Percentiles rank a stretch among this genome's conserved stretches.
Evolutionary conservation across 2,888 invertebrate species (phyloP).

Genomic region (Trissolcus brochymenae): DNA sequence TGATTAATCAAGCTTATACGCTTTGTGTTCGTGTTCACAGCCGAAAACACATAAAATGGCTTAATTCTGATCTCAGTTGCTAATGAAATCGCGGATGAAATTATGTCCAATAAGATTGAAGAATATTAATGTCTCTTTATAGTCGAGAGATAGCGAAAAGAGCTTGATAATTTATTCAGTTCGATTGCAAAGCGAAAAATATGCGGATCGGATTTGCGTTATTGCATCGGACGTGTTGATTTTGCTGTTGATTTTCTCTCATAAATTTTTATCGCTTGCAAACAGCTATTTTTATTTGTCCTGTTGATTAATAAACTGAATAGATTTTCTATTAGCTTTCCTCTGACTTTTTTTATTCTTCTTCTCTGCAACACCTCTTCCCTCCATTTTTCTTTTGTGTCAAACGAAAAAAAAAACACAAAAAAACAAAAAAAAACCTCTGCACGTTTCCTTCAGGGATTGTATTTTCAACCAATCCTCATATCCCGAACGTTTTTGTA

Average conservation of each 20-base stretch:
- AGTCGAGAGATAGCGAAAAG: neutral
- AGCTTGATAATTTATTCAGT: neutral
- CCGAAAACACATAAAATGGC: constrained; percentile 3
- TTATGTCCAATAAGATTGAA: constrained; percentile 1
- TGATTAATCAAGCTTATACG: constrained; percentile 1
- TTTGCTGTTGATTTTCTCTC: too few species aligned
- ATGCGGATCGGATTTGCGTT: neutral
- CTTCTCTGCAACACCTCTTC: neutral
- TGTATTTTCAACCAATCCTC: neutral
- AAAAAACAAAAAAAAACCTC: too few species aligned
- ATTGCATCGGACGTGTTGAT: neutral
- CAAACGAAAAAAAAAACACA: too few species aligned
- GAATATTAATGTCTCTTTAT: neutral
- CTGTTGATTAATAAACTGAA: neutral
- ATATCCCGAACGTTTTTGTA: constrained; percentile 45
- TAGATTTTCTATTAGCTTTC: neutral
- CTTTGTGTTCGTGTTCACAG: neutral
- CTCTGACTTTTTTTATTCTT: neutral
- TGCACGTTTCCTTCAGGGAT: neutral
- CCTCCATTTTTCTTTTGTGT: neutral
- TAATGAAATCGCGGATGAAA: constrained; percentile 11
- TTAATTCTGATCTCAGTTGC: constrained; percentile 16
- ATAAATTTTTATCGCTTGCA: too few species aligned
- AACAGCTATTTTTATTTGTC: neutral
- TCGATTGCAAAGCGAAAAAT: constrained; percentile 4